A percentile compares a stretch with the other conserved stretches of the same genome.
phyloP scores from a whole-genome alignment of 2,888 invertebrate species.

The Cartodere bifasciata region DNA sequence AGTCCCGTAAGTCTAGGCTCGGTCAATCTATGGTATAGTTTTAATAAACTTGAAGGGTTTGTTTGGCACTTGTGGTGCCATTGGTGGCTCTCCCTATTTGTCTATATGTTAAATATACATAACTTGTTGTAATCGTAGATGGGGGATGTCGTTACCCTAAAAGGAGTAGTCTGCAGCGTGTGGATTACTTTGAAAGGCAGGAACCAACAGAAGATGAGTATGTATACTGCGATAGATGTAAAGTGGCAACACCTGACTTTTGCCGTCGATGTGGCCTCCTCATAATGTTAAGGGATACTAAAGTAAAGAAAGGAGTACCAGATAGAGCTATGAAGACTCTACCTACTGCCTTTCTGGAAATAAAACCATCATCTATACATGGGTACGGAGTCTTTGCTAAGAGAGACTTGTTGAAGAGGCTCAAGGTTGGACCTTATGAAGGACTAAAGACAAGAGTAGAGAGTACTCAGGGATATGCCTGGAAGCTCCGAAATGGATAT shows the following conservation, averaged over 20 bases:
- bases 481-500: constrained; percentile 17
- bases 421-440: constrained; percentile 22
- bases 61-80: no score
- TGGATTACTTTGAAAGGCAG: no score
- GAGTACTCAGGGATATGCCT: constrained; percentile 15
- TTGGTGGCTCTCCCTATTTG: no score
- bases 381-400: constrained; percentile 20
- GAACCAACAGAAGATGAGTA: no score
- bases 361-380: constrained; percentile 17
- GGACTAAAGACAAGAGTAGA: constrained; percentile 15
- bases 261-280: constrained; percentile 18
- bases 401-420: constrained; percentile 14
- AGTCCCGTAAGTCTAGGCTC: no score
- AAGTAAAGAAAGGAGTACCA: constrained; percentile 13
- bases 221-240: constrained; percentile 18
- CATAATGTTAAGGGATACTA: constrained; percentile 13
- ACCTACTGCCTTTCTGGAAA: constrained; percentile 15
- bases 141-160: no score
- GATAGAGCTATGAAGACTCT: constrained; percentile 19
- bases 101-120: no score
- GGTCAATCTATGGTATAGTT: no score
- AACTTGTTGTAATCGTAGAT: no score
- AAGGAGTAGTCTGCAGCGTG: no score
- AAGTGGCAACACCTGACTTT: constrained; percentile 16
- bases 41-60: no score